Percentiles rank a stretch among this genome's conserved stretches.
phyloP scores from a whole-genome alignment of 2,888 invertebrate species.

The Nezara viridula region DNA sequence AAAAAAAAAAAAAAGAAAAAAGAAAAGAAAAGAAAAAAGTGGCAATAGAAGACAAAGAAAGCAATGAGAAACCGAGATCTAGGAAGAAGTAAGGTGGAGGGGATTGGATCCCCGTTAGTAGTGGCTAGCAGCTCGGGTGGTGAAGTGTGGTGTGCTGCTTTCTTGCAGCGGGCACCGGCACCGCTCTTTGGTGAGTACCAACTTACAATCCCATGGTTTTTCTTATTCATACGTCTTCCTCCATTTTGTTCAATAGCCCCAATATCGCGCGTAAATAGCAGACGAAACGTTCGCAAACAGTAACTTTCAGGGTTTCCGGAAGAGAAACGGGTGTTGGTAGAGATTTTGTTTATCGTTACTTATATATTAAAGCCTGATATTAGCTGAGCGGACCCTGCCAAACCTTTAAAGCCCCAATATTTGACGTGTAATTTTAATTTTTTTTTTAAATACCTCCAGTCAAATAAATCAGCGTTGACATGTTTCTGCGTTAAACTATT shows the following conservation, averaged over 20 bases:
- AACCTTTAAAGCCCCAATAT: too few relatives aligned
- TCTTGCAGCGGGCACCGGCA: constrained; percentile 29
- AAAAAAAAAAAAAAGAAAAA: neutral
- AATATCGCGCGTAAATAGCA: neutral
- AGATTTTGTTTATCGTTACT: too few relatives aligned
- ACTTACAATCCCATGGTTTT: neutral
- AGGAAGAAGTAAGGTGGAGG: constrained; percentile 37
- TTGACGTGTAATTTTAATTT: too few relatives aligned
- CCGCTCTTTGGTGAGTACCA: constrained; percentile 25
- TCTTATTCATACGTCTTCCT: neutral
- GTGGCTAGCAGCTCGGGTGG: constrained; percentile 35
- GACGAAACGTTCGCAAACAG: neutral
- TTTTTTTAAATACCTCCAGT: too few relatives aligned
- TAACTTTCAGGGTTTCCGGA: neutral
- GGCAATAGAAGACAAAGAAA: constrained; percentile 23
- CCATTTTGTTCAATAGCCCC: neutral
- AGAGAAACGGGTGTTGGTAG: neutral
- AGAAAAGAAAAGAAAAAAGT: neutral
- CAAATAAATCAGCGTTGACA: too few relatives aligned
- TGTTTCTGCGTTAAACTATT: too few relatives aligned
- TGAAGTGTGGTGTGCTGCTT: constrained; percentile 45
- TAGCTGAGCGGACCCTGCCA: too few relatives aligned
- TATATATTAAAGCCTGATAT: too few relatives aligned
- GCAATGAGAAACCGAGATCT: constrained; percentile 18
- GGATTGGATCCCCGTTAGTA: constrained; percentile 23